A percentile compares a stretch with the other conserved stretches of the same genome.
phyloP scores from a whole-genome alignment of 2,888 invertebrate genomes.

The Bhutanitis thaidina region DNA sequence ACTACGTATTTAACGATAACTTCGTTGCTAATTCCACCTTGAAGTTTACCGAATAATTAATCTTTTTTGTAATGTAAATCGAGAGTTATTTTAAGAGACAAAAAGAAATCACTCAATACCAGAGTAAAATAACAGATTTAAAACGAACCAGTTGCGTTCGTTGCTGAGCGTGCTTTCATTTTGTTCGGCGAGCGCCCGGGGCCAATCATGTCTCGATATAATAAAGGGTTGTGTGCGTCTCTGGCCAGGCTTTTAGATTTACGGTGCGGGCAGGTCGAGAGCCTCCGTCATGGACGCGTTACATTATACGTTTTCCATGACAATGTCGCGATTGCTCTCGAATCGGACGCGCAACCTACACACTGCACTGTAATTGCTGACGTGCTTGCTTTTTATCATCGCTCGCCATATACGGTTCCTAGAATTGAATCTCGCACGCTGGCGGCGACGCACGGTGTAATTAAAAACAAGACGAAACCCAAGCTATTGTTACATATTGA shows the following conservation, averaged over 20 bases:
- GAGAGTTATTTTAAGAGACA: neutral
- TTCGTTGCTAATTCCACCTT: too few relatives aligned
- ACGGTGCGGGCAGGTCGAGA: slow-evolving; percentile 46
- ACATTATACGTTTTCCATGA: slow-evolving; percentile 64
- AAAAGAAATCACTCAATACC: too few relatives aligned
- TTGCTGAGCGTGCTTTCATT: slow-evolving; percentile 65
- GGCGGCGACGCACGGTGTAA: slow-evolving; percentile 17
- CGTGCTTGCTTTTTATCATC: slow-evolving; percentile 28
- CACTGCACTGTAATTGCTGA: slow-evolving; percentile 44
- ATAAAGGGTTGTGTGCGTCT: slow-evolving; percentile 66
- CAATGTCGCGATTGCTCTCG: slow-evolving; percentile 48
- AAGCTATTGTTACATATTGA: slow-evolving; percentile 45
- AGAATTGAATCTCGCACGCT: slow-evolving; percentile 25
- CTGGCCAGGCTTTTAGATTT: slow-evolving; percentile 63
- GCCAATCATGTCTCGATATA: slow-evolving; percentile 75
- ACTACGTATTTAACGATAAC: neutral
- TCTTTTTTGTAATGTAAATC: neutral
- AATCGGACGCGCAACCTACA: slow-evolving; percentile 35
- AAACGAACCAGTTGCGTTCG: slow-evolving; percentile 33
- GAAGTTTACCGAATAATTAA: too few relatives aligned
- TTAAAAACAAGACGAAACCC: slow-evolving; percentile 26
- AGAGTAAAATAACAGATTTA: slow-evolving; percentile 46
- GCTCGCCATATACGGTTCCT: slow-evolving; percentile 23
- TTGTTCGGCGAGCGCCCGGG: slow-evolving; percentile 63
- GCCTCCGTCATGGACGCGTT: slow-evolving; percentile 53